Conservation (phyloP, 2,888 invertebrate genomes). For the Alloscopus bannaensis region DNA sequence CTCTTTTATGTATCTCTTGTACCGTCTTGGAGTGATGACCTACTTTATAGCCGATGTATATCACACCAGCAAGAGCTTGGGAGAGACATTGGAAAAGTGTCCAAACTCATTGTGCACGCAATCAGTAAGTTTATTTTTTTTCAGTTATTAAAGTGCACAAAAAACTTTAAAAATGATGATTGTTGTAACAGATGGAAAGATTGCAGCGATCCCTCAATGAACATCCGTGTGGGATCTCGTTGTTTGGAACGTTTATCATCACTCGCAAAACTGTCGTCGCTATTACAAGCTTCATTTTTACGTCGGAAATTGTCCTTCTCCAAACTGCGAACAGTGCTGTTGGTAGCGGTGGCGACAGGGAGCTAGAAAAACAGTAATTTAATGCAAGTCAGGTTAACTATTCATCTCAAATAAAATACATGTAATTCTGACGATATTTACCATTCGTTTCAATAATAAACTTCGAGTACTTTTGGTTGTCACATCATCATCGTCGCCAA, state of each 20-base stretch:
- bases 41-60: slow-evolving; percentile 31
- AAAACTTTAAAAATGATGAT: too few species aligned
- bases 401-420: too few species aligned
- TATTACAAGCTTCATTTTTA: slow-evolving; percentile 30
- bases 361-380: too few species aligned
- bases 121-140: slow-evolving; percentile 16
- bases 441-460: too few species aligned
- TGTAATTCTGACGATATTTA: too few species aligned
- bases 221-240: slow-evolving; percentile 27
- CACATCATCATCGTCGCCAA: too few species aligned
- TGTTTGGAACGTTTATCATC: slow-evolving; percentile 41
- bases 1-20: slow-evolving; percentile 20
- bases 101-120: slow-evolving; percentile 31
- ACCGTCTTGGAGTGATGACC: not conserved
- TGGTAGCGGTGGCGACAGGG: too few species aligned
- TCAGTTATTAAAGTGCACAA: too few species aligned
- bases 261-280: slow-evolving; percentile 31
- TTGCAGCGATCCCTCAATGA: slow-evolving; percentile 10
- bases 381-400: too few species aligned
- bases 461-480: too few species aligned
- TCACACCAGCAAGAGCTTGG: not conserved
- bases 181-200: slow-evolving; percentile 33
- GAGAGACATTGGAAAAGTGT: not conserved
- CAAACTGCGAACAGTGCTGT: slow-evolving; percentile 14
- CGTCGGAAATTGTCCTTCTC: slow-evolving; percentile 29